phyloP scores from a whole-genome alignment of 1,140 invertebrate species.

The Eumeta japonica region DNA sequence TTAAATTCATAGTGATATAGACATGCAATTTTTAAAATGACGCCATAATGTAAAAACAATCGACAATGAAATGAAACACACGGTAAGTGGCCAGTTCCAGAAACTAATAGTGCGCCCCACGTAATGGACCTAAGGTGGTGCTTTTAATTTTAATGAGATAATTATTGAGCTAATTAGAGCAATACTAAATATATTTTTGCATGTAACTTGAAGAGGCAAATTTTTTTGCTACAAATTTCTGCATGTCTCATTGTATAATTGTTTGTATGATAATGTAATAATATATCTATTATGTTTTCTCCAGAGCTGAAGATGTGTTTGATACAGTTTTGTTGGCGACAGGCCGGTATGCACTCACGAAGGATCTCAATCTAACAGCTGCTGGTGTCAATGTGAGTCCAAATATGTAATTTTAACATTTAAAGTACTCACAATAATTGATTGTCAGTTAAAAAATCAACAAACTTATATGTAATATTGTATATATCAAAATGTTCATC shows the following conservation, averaged over 20 bases:
- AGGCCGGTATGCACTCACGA: slow-evolving; percentile 72
- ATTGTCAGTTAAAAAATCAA: too few species aligned
- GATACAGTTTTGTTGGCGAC: slow-evolving; percentile 86
- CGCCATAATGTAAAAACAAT: too few species aligned
- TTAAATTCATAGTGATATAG: too few species aligned
- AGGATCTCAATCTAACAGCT: slow-evolving; percentile 67
- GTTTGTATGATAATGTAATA: not conserved
- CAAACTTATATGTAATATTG: too few species aligned
- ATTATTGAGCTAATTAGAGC: too few species aligned
- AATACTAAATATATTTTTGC: not conserved
- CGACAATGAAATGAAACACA: too few species aligned
- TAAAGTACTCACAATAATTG: not conserved
- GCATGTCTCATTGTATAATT: not conserved
- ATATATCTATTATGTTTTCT: slow-evolving; percentile 10
- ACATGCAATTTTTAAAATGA: too few species aligned
- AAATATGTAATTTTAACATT: not conserved
- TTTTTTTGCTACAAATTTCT: slow-evolving; percentile 4
- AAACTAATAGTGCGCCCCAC: too few species aligned
- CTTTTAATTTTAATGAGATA: too few species aligned
- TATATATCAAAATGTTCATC: too few species aligned
- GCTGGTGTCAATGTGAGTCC: slow-evolving; percentile 63
- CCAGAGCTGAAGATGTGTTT: slow-evolving; percentile 60
- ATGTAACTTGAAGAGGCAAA: not conserved
- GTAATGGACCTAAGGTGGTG: too few species aligned
- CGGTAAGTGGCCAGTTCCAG: too few species aligned